Base-by-base conservation (phyloP, 2,113 vertebrate genomes). In the Microtus ochrogaster region DNA sequence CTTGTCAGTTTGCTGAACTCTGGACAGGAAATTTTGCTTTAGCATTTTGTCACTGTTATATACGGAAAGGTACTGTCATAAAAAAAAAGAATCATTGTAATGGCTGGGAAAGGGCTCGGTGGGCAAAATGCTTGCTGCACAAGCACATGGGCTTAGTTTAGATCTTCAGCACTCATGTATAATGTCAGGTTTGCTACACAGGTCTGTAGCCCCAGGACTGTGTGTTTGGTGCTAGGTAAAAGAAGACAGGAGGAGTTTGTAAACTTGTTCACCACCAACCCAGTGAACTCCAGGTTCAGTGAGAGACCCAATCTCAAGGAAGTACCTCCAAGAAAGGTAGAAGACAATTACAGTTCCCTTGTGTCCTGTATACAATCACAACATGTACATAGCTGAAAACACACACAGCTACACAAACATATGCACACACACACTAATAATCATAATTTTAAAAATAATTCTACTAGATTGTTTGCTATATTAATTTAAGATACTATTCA, bases 151-250 rank as follows among this genome's bases (percentile, higher is more conserved):
- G 8, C 7, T 28, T 28, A 28, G 39, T 63, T 83, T 41, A 41
- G n/a, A 41, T 44, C n/a, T 13, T 55, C 7, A 7, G 58, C n/a
- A 83, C 26, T 28, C 24, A 5, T 28, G n/a, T 16, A 83, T 24
- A 83, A 63, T 41, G n/a, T 2, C 24, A 17, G 8, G 13, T 7
- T 44, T 1, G 7, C 0, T 7, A 41, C 22, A 61, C 2, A 30
- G 13, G 26, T 30, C n/a, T 41, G 13, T 28, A 44, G 41, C 26
- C 10, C 24, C 13, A 17, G 3, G 14, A 41, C 13, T 83, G 55
- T 63, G 26, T 30, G 24, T 63, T 8, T 63, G 22, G 3, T 63
- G 24, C 24, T 17, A 24, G 13, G 12, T 30, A 24, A 63, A 39
- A 30, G n/a, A 7, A 41, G 58, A 30, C 3, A 17, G 24, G n/a